Evolutionary conservation across 2,797 vertebrate genomes (phyloP), one percentile per base, ranked within the genome.

Genomic region (Tenualosa ilisha): DNA sequence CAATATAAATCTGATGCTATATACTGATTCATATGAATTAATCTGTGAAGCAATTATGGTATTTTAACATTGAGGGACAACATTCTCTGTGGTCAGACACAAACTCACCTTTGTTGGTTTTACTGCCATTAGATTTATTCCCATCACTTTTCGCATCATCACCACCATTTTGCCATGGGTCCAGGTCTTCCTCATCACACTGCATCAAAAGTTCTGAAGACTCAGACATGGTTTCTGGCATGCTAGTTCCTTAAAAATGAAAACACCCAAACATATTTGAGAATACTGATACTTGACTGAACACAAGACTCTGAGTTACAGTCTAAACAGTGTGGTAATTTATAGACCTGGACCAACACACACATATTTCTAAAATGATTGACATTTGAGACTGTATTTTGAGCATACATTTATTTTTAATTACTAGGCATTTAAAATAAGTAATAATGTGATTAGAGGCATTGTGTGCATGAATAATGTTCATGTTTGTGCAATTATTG

Each of bases 141-240:
- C 68, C 31, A 43, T 75, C 68, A 8, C 68, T 75, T 6, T 3
- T 43, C 0, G 72, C 72, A 46, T 79, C 72, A 17, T 79, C 72
- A 43, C 94, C 96, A 9, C 81, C 72, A 87, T 95, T 96, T 91
- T 97, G 96, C 94, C 96, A 97, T 0, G 96, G 96, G 3, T 96
- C 96, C 89, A 97, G 88, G 88, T 97, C 96, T 86, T 97, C 96
- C 92, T 97, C 96, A 94, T 97, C 96, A 83, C 97, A 97, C 83
- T 97, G 96, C 96, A 97, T 97, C 87, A 96, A 96, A 5, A 97
- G 93, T 84, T 96, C 96, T 0, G 96, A 79, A 6, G 72, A 96
- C 92, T 97, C 96, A 22, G 96, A 94, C 96, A 96, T 96, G 84
- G 93, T 96, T 86, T 79, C 87, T 84, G 81, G 79, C 68, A 85